Base-by-base conservation (phyloP, 2,888 invertebrate species). In the Ormyrus labotus region DNA sequence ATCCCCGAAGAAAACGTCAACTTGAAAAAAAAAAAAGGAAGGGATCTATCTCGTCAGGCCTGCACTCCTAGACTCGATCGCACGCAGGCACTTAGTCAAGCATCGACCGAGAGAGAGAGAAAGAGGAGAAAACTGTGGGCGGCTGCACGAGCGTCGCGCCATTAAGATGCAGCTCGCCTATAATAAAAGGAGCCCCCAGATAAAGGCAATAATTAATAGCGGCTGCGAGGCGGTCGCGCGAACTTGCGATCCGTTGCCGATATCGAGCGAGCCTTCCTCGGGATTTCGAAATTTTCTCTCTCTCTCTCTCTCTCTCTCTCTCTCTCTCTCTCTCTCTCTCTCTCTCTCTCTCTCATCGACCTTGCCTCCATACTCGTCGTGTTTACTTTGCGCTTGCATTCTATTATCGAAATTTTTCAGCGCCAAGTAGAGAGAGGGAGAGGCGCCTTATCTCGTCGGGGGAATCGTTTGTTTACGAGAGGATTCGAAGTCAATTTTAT, bases 201-300 rank as follows among this genome's bases (percentile, higher is more conserved):
- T 77, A 70, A 70, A 64, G 48, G 55, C 57, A 69, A 77, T 77
- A 77, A 77, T 77, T 77, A 77, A 77, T 77, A 77, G 70, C 34
- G 53, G 34, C 34, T 34, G 34, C 34, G 34, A 34, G 34, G 34
- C 34, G 34, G 34, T 34, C 34, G 34, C 34, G 34, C 34, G 34
- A 34, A 34, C 34, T 34, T 34, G 34, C 60, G 75, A 71, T 71
- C 55, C 51, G n/a, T 6, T 7, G 8, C 75, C 68, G 75, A 75
- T 75, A 75, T 69, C 55, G 34, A 4, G 34, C 34, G 34, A 34
- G 34, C 34, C 34, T 34, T 34, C 34, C 34, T 34, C 34, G 34
- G 34, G 45, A 13, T 48, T 65, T 51, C 61, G 51, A 71, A 63
- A 61, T 61, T 71, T 71, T 53, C 50, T 10, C 34, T 34, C 34